A percentile compares a stretch with the other conserved stretches of the same genome.
phyloP scores from a whole-genome alignment of 2,888 invertebrate species.

The Drosophila paranaensis region DNA sequence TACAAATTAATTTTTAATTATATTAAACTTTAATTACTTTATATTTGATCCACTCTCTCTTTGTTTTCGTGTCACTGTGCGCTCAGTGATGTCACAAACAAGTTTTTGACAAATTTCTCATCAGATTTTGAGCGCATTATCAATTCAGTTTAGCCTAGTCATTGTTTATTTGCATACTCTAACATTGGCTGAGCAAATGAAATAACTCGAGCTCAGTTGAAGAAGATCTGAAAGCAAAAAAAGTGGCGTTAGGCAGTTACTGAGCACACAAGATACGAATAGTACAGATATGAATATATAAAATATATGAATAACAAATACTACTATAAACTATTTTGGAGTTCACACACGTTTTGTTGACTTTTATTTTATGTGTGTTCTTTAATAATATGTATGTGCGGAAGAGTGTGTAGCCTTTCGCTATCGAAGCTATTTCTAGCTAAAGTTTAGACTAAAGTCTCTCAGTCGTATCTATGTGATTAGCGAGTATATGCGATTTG shows the following conservation, averaged over 20 bases:
- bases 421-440: neutral
- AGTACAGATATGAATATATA: neutral
- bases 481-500: slow-evolving; percentile 32
- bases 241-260: neutral
- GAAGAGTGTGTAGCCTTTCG: neutral
- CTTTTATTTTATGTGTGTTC: neutral
- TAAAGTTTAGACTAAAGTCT: neutral
- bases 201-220: neutral
- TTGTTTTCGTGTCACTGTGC: slow-evolving; percentile 12
- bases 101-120: slow-evolving; percentile 11
- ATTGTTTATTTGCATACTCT: slow-evolving; percentile 20
- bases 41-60: neutral
- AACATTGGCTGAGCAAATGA: neutral
- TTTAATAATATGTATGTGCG: neutral
- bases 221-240: neutral
- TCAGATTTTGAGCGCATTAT: slow-evolving; percentile 4
- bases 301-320: neutral
- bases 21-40: too few relatives aligned
- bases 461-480: slow-evolving; percentile 8
- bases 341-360: neutral
- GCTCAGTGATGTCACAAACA: slow-evolving; percentile 16
- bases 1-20: too few relatives aligned
- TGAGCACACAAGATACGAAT: neutral
- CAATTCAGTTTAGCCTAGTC: slow-evolving; percentile 34
- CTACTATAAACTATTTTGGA: neutral